A percentile compares a stretch with the other conserved stretches of the same genome.
These are phyloP conservation scores for Chymomyza procnemis DNA, from an alignment of 2,888 invertebrate genomes.

Conservation along the genomic window DNA sequence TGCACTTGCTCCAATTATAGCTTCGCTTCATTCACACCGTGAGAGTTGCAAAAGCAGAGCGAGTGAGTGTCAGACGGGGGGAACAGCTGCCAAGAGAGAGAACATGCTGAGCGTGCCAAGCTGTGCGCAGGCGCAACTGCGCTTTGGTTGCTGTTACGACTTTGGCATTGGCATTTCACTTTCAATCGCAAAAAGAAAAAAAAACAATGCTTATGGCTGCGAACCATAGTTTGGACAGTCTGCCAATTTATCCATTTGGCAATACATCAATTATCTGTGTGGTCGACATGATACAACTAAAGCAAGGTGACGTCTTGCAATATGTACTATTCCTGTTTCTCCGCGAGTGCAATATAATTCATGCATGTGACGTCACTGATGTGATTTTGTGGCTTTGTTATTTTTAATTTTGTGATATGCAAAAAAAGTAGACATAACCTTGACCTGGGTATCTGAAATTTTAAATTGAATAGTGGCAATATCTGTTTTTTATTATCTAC, in stretches of 20 bases:
- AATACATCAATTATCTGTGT: neutral
- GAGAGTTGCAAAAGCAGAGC: neutral
- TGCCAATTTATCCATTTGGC: neutral
- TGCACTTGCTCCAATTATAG: conserved; percentile 56
- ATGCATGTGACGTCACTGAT: too few relatives aligned
- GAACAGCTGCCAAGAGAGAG: conserved; percentile 13
- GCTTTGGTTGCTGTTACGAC: neutral
- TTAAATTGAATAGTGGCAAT: too few relatives aligned
- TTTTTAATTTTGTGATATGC: too few relatives aligned
- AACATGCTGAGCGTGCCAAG: neutral
- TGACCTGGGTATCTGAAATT: too few relatives aligned
- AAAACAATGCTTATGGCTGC: conserved; percentile 39
- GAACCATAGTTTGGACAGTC: neutral
- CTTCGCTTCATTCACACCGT: neutral
- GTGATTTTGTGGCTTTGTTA: too few relatives aligned
- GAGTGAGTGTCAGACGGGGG: conserved; percentile 39
- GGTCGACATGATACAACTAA: too few relatives aligned
- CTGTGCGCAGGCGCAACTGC: neutral
- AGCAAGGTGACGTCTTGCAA: too few relatives aligned
- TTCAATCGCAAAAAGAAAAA: conserved; percentile 26
- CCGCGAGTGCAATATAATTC: too few relatives aligned
- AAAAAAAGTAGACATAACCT: too few relatives aligned
- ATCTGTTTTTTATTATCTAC: too few relatives aligned
- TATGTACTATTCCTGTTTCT: too few relatives aligned
- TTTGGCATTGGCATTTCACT: conserved; percentile 70